phyloP scores from a whole-genome alignment of 2,888 invertebrate species.

The Hypselothyrea guttata region DNA sequence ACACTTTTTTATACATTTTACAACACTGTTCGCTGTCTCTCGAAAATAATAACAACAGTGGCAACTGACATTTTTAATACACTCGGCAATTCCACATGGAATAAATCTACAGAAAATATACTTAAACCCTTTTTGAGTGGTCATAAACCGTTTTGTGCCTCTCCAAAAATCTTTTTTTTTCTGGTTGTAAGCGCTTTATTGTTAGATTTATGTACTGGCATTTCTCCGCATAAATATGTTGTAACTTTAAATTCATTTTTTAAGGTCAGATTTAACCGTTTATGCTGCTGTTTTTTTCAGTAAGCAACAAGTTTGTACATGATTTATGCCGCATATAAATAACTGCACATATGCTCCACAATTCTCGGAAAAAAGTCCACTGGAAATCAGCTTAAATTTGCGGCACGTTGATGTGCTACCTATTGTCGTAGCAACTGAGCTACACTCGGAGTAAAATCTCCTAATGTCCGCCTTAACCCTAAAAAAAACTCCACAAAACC shows the following conservation, averaged over 20 bases:
- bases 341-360: not conserved
- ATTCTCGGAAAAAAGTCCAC: not conserved
- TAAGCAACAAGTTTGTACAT: constrained; percentile 6
- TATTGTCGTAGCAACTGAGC: too few relatives aligned
- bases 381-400: too few relatives aligned
- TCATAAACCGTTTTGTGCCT: constrained; percentile 61
- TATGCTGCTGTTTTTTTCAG: constrained; percentile 22
- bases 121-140: constrained; percentile 60
- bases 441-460: too few relatives aligned
- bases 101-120: constrained; percentile 26
- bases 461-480: too few relatives aligned
- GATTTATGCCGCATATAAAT: constrained; percentile 14
- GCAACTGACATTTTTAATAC: constrained; percentile 48
- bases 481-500: too few relatives aligned
- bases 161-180: too few relatives aligned
- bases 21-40: constrained; percentile 1
- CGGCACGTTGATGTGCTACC: too few relatives aligned
- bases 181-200: constrained; percentile 31
- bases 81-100: constrained; percentile 37
- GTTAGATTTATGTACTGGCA: constrained; percentile 55
- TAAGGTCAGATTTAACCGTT: constrained; percentile 50
- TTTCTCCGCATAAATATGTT: too few relatives aligned
- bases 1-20: constrained; percentile 15
- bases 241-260: constrained; percentile 14
- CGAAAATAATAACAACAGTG: constrained; percentile 4